Evolutionary conservation across 2,797 vertebrate genomes (phyloP).

Genomic region (Chromis chromis): DNA sequence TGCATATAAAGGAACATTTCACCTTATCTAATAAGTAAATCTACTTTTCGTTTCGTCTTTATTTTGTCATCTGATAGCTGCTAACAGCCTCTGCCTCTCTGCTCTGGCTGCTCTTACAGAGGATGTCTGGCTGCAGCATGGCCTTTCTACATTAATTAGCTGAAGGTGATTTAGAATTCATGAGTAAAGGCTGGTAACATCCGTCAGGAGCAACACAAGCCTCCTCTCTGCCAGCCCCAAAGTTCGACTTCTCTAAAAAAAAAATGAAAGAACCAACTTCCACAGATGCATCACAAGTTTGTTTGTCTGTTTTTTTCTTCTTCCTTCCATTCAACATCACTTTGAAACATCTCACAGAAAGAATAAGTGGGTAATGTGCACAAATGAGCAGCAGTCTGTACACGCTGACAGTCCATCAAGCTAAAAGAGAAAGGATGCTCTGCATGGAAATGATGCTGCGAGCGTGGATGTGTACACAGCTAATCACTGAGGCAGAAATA

Average conservation of each 20-base stretch:
- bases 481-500: slow-evolving; percentile 37
- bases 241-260: slow-evolving; percentile 38
- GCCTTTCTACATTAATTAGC: slow-evolving; percentile 69
- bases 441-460: slow-evolving; percentile 28
- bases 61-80: slow-evolving; percentile 1
- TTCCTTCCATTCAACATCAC: slow-evolving; percentile 22
- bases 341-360: slow-evolving; percentile 28
- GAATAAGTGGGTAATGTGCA: slow-evolving; percentile 44
- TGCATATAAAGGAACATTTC: not conserved
- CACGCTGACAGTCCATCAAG: slow-evolving; percentile 41
- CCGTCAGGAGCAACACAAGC: slow-evolving; percentile 48
- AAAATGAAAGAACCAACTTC: slow-evolving; percentile 24
- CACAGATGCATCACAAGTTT: slow-evolving; percentile 35
- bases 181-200: slow-evolving; percentile 62
- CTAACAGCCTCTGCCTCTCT: slow-evolving; percentile 18
- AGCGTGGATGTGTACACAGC: slow-evolving; percentile 21
- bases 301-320: slow-evolving; percentile 7
- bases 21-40: not conserved
- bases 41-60: not conserved
- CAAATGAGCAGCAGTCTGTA: slow-evolving; percentile 54
- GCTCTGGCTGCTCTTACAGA: slow-evolving; percentile 6
- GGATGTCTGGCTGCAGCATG: slow-evolving; percentile 47
- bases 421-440: slow-evolving; percentile 29
- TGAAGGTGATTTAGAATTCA: slow-evolving; percentile 73
- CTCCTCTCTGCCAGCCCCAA: not conserved